Conservation (phyloP, 2,113 vertebrate species). For the Hymenochirus boettgeri region DNA sequence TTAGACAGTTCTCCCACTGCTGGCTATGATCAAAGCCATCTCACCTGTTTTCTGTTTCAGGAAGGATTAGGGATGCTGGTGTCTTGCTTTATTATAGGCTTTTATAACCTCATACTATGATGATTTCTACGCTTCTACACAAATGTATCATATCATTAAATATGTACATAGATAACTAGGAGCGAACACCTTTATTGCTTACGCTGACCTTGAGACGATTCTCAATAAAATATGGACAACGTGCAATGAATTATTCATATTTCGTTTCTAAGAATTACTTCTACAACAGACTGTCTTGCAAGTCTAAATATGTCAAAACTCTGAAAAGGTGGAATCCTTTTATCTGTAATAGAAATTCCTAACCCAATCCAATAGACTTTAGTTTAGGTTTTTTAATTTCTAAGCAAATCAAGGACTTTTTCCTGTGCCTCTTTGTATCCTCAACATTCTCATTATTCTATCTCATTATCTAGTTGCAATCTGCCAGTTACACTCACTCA, state of each 20-base stretch:
- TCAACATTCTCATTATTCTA: background rate
- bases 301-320: constrained; percentile 7
- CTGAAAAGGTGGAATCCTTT: constrained; percentile 22
- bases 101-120: constrained; percentile 14
- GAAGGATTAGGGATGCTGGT: background rate
- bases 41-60: background rate
- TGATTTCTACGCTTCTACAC: constrained; percentile 27
- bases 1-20: background rate
- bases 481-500: background rate
- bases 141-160: constrained; percentile 31
- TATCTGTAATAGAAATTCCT: constrained; percentile 6
- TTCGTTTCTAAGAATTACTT: constrained; percentile 22
- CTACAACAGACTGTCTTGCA: constrained; percentile 15
- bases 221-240: constrained; percentile 20
- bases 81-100: constrained; percentile 28
- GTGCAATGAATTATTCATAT: constrained; percentile 34
- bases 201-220: constrained; percentile 20
- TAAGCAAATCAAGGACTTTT: background rate
- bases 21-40: background rate
- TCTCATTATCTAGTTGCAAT: background rate
- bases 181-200: constrained; percentile 27
- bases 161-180: constrained; percentile 28
- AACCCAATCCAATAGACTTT: background rate
- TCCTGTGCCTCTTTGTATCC: no score
- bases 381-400: background rate